Base-by-base conservation (phyloP, 2,797 vertebrate species). In the Malurus splendens region DNA sequence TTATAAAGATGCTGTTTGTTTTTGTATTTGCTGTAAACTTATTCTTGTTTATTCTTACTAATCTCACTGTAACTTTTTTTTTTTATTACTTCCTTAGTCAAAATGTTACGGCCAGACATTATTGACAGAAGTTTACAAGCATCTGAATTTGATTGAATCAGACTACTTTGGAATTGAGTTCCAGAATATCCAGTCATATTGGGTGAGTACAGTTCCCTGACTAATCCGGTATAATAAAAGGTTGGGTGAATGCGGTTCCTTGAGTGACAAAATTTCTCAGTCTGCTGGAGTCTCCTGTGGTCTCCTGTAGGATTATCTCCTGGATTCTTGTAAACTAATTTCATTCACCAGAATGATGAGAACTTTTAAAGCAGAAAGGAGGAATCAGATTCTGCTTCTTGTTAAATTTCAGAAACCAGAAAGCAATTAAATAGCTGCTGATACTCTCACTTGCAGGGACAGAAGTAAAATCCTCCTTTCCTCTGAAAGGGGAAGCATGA, bases 161-260 rank as follows among this genome's bases (percentile, higher is more conserved):
- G 99, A 99, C 97, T 99, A 99, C 96, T 99, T 99, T 93, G 99
- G 99, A 82, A 97, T 99, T 51, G 99, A 99, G 96, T 99, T 98
- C 95, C 98, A 98, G 96, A 98, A 98, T 85, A 94, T 96, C 90
- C 98, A 98, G 93, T 97, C 98, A 85, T 98, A 96, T 90, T 99
- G 99, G 99, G 99, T 99, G 98, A 2, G 99, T 97, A 76, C 65
- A 36, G 14, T 56, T 74, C 42, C 20, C 71, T 52, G 38, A 32
- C 3, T 12, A 47, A 78, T 47, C 36, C 1, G 1, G 7, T 39
- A 0, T 17, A 9, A 22, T 78, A 10, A 74, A 67, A 68, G 3
- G 5, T 24, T 87, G 39, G 2, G 36, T 61, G 51, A 72, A 47
- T 24, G 13, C 25, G 23, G 19, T 42, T 86, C 25, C 32, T 50